Base-by-base conservation (phyloP, 2,113 vertebrate species). In the Thalassoma bifasciatum region DNA sequence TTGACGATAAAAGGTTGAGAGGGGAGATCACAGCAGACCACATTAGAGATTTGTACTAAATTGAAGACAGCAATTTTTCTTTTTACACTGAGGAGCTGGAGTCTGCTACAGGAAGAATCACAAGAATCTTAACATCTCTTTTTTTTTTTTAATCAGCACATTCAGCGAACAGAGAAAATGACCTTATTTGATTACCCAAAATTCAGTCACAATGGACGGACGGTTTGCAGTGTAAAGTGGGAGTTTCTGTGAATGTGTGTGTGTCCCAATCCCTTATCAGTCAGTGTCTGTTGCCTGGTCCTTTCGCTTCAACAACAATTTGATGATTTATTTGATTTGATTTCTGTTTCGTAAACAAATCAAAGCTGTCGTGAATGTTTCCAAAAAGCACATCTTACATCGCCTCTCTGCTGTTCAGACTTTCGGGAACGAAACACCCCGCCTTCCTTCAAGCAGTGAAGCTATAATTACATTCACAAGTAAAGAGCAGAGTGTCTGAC, bases 341-440 rank as follows among this genome's bases (percentile, higher is more conserved):
- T 66, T 46, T 54, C 2, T 22, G n/a, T 54, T 64, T 38, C 8
- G 26, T 64, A 4, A 53, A 46, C 36, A 38, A 47, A 64, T 61
- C 19, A 49, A 26, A 5, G 53, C 1, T 10, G 38, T 37, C 19
- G 19, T 22, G 0, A 46, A 14, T 46, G 24, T 54, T 46, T 36
- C 2, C 40, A n/a, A 24, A 36, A 36, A n/a, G 34, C 47, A 46
- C 1, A 21, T 24, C 21, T 26, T 14, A 7, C 8, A 40, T 3
- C 24, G 19, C 12, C 36, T 52, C 36, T 21, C 36, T 40, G 54
- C 23, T 8, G 3, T n/a, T 49, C 54, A 26, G 16, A 1, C 22
- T 19, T 24, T 60, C 9, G 37, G 8, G 21, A 26, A 70, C 16
- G 4, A n/a, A 59, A 37, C 4, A 10, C 4, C 6, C 19, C 5